Base-by-base conservation (phyloP, 2,797 vertebrate species). In the Thalassophryne amazonica region DNA sequence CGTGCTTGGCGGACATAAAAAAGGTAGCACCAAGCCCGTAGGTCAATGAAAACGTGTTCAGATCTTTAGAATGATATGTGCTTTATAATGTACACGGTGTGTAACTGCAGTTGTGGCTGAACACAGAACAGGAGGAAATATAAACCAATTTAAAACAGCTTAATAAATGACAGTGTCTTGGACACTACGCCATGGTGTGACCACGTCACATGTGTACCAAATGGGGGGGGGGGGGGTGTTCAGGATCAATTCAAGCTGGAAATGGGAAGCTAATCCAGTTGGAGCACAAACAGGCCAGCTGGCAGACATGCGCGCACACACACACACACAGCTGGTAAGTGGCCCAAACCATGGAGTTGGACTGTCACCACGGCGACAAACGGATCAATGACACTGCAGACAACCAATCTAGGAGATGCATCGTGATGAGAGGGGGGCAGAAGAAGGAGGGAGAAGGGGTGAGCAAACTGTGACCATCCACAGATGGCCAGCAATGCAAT, bases 241-340 rank as follows among this genome's bases (percentile, higher is more conserved):
- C 59, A 71, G 70, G 68, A 85, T 85, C 73, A 83, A 86, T 85
- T 81, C 83, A 76, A 76, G 72, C 66, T 34, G 39, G 87, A 86
- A 86, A 87, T 78, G 81, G 76, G 78, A 69, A 72, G 60, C 66
- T 90, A 91, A 91, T 90, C 86, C 84, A 88, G 86, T 91, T 49
- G 76, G 46, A 67, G 74, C 56, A 76, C 50, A 39, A 78, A 85
- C 46, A 74, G 57, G 70, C 87, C 88, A 90, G 86, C 87, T 89
- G 87, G 84, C 76, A 86, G 77, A 57, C 48, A 61, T 65, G 70
- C 63, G 69, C 65, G 60, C 70, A 57, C 59, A 61, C 46, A 65
- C 52, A 61, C 54, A 57, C 58, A 69, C 73, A 81, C 78, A 86
- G 84, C 84, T 84, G 85, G 81, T 84, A 47, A 78, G 72, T 80